Conservation (phyloP, 2,888 invertebrate species). For the Apocheima hispidaria region DNA sequence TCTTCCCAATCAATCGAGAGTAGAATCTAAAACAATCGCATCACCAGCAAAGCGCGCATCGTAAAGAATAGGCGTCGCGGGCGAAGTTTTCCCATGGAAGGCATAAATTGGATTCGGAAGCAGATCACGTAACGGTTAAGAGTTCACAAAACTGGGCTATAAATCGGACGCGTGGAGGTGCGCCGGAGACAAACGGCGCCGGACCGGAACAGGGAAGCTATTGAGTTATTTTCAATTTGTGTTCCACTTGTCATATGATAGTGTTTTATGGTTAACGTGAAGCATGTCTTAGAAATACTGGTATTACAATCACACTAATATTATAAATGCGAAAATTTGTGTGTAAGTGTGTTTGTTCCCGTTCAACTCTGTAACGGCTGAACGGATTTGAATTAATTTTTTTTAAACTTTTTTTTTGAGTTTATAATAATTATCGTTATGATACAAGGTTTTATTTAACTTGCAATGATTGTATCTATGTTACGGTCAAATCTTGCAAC, state of each 20-base stretch:
- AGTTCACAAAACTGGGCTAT: constrained; percentile 86
- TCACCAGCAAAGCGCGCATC: constrained; percentile 51
- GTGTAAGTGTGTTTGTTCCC: too few species aligned
- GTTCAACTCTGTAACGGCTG: too few species aligned
- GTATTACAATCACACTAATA: too few species aligned
- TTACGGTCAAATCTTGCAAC: too few species aligned
- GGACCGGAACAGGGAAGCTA: constrained; percentile 55
- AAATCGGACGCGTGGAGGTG: constrained; percentile 85
- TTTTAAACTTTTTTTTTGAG: too few species aligned
- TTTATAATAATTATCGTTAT: too few species aligned
- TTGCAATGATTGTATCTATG: too few species aligned
- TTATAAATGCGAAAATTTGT: too few species aligned
- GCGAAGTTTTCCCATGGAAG: constrained; percentile 81
- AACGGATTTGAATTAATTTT: too few species aligned
- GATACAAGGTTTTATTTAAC: too few species aligned
- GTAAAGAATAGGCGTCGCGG: constrained; percentile 80
- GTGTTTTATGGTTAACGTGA: constrained; percentile 3
- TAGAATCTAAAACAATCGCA: constrained; percentile 54
- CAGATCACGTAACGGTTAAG: constrained; percentile 86
- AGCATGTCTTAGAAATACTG: neutral
- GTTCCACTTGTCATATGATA: constrained; percentile 33
- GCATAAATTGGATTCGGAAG: constrained; percentile 85
- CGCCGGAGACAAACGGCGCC: constrained; percentile 84
- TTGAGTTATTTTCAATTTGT: constrained; percentile 51
- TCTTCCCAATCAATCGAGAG: constrained; percentile 43